A percentile compares a stretch with the other conserved stretches of the same genome.
These are phyloP conservation scores for Xylocampa areola DNA, from an alignment of 2,888 invertebrate genomes.

Conservation along the genomic window DNA sequence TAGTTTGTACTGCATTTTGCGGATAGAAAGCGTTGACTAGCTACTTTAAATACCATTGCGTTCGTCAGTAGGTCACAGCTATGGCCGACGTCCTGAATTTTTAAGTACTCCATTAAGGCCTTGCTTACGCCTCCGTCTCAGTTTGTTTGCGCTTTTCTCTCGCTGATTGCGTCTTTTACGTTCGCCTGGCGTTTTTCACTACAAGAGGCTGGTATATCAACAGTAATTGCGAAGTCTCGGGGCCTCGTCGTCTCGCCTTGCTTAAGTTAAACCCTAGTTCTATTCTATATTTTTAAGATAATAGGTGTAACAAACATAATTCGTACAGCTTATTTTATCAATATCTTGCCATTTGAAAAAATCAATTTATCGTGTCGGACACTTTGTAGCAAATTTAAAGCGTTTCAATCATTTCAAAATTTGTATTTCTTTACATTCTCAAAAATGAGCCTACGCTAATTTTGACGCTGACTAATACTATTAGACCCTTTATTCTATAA, in stretches of 20 bases:
- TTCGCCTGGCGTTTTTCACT: constrained; percentile 77
- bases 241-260: constrained; percentile 42
- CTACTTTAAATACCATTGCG: constrained; percentile 61
- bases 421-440: constrained; percentile 31
- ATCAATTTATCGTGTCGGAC: too few relatives aligned
- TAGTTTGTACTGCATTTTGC: constrained; percentile 28
- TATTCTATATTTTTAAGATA: too few relatives aligned
- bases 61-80: constrained; percentile 77
- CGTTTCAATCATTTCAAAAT: constrained; percentile 5
- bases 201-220: constrained; percentile 71
- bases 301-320: too few relatives aligned
- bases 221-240: constrained; percentile 66
- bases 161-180: constrained; percentile 87
- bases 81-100: constrained; percentile 83
- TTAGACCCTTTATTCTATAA: constrained; percentile 41
- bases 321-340: too few relatives aligned
- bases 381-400: too few relatives aligned
- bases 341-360: too few relatives aligned
- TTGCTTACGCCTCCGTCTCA: constrained; percentile 64
- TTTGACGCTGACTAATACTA: constrained; percentile 33
- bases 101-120: constrained; percentile 84
- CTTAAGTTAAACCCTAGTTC: constrained; percentile 21
- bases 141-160: constrained; percentile 81
- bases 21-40: constrained; percentile 56
- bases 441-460: constrained; percentile 43